Evolutionary conservation across 2,888 invertebrate genomes (phyloP).

Genomic region (Pandemis heparana): DNA sequence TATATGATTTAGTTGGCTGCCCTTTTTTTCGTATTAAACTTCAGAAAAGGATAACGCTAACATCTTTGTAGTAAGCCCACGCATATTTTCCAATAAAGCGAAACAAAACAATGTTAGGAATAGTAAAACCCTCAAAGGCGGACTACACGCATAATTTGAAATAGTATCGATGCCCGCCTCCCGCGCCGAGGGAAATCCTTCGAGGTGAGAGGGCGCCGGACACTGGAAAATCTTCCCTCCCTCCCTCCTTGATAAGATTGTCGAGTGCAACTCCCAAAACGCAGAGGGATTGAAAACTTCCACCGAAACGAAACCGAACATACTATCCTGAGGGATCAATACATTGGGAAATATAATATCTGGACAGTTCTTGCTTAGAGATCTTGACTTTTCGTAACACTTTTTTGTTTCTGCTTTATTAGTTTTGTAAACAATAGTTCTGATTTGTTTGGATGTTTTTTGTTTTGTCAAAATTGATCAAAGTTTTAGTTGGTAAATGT

Average conservation of each 20-base stretch:
- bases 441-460: constrained; percentile 10
- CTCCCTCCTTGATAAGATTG: constrained; percentile 81
- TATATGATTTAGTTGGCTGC: neutral
- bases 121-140: constrained; percentile 68
- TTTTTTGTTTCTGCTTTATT: constrained; percentile 40
- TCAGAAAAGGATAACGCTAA: constrained; percentile 26
- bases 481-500: neutral
- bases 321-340: constrained; percentile 81
- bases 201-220: constrained; percentile 80
- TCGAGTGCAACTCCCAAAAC: constrained; percentile 84
- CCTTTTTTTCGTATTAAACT: constrained; percentile 16
- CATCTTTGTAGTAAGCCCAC: constrained; percentile 24
- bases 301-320: constrained; percentile 81
- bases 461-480: neutral
- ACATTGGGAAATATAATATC: constrained; percentile 82
- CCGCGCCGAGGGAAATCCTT: constrained; percentile 75
- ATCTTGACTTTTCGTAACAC: constrained; percentile 40
- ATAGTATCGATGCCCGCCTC: constrained; percentile 73
- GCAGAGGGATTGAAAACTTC: constrained; percentile 84
- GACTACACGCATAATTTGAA: constrained; percentile 78
- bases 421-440: constrained; percentile 32
- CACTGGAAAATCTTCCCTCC: constrained; percentile 81
- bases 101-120: constrained; percentile 51
- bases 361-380: constrained; percentile 70
- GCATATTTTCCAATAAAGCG: constrained; percentile 36